These are phyloP conservation scores for Muschampia plurimacula DNA, from an alignment of 2,888 invertebrate species.

Conservation along the genomic window DNA sequence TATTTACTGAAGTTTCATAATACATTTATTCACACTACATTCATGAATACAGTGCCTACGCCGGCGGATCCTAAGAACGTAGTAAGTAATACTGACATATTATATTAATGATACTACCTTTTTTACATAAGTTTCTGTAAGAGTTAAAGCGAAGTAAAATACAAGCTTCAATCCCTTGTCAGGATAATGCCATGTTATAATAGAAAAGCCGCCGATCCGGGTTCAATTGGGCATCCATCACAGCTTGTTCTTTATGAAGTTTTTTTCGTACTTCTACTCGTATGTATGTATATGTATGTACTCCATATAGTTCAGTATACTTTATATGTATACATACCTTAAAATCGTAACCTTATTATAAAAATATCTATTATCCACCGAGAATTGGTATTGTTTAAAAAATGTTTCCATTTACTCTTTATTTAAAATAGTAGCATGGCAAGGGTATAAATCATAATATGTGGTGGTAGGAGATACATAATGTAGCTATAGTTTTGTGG, in stretches of 20 bases:
- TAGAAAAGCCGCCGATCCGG: constrained; percentile 25
- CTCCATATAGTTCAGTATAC: too few relatives aligned
- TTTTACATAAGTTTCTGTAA: neutral
- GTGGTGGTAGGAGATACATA: too few relatives aligned
- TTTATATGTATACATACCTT: too few relatives aligned
- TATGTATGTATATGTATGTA: too few relatives aligned
- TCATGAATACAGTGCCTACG: neutral
- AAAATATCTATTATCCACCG: too few relatives aligned
- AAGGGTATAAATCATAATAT: too few relatives aligned
- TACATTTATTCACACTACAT: too few relatives aligned
- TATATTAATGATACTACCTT: neutral
- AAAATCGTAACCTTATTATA: too few relatives aligned
- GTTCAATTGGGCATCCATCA: constrained; percentile 25
- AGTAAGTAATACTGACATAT: neutral
- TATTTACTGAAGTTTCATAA: neutral
- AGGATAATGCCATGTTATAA: constrained; percentile 32
- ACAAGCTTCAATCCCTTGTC: constrained; percentile 32
- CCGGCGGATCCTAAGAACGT: neutral
- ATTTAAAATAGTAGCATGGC: too few relatives aligned
- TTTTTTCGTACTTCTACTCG: neutral
- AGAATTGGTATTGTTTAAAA: too few relatives aligned
- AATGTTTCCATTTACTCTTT: too few relatives aligned
- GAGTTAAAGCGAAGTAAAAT: neutral
- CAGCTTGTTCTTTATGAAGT: constrained; percentile 1
- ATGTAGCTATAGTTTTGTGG: too few relatives aligned